Base-by-base conservation (phyloP, 1,140 invertebrate genomes). In the Lepeophtheirus salmonis region DNA sequence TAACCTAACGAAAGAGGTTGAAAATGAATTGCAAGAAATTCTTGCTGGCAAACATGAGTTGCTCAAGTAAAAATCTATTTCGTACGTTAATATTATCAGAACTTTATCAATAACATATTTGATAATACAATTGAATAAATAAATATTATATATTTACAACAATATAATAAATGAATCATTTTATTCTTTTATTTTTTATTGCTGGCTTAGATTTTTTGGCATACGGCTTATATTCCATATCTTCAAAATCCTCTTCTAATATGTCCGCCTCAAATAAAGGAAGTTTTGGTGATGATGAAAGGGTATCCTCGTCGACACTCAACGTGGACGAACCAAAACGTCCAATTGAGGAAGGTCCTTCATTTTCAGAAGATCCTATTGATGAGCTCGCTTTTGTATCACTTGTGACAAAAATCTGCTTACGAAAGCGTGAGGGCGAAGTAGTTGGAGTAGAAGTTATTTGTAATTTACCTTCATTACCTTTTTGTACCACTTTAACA, bases 21-120 rank as follows among this genome's bases (percentile, higher is more conserved):
- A 61, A 30, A 14, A 25, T 21, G 59, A 61, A 25, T 23, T 61
- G 2, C 59, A 61, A 30, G 14, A 61, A 20, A 61, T 61, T 30
- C 14, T 61, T 25, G 25, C 48, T 18, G 59, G 59, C n/a, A 24
- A 53, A 13, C 59, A 61, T 60, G 41, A 17, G n/a, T n/a, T 57
- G 26, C 56, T 57, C 30, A 12, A 60, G n/a, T 60, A 17, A 54
- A n/a, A n/a, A n/a, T n/a, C n/a, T n/a, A n/a, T n/a, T n/a, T n/a
- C n/a, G n/a, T n/a, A n/a, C n/a, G n/a, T n/a, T n/a, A n/a, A n/a
- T n/a, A n/a, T n/a, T n/a, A n/a, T n/a, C n/a, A n/a, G n/a, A n/a
- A n/a, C n/a, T n/a, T n/a, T n/a, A n/a, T n/a, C n/a, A n/a, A n/a
- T n/a, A n/a, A n/a, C n/a, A n/a, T n/a, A n/a, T n/a, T n/a, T n/a